A percentile compares a stretch with the other conserved stretches of the same genome.
These are phyloP conservation scores for Heliconius hortense DNA, from an alignment of 2,888 invertebrate species.

Conservation along the genomic window DNA sequence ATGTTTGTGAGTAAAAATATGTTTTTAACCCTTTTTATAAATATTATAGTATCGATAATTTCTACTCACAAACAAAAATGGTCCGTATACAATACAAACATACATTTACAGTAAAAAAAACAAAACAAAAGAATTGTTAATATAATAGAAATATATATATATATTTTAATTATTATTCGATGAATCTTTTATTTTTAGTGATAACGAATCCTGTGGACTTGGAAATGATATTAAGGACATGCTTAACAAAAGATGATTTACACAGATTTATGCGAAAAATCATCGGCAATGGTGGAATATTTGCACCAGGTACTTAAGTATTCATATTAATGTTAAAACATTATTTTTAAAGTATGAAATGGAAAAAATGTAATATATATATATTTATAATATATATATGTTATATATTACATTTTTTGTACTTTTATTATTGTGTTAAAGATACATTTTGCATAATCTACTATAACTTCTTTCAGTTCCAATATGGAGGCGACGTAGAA, in stretches of 20 bases:
- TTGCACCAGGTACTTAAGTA: constrained; percentile 44
- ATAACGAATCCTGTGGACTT: constrained; percentile 62
- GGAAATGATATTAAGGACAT: constrained; percentile 66
- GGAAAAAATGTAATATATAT: too few relatives aligned
- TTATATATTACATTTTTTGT: too few relatives aligned
- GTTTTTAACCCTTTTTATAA: background rate
- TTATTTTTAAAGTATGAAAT: background rate
- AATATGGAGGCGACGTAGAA: constrained; percentile 84
- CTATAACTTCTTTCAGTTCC: constrained; percentile 54
- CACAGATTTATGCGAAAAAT: constrained; percentile 46
- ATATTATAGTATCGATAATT: too few relatives aligned
- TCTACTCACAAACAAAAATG: too few relatives aligned
- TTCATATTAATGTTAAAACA: background rate
- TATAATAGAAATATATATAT: too few relatives aligned
- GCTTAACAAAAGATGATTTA: constrained; percentile 60
- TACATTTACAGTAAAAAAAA: background rate
- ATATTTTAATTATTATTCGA: background rate
- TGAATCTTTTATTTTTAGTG: constrained; percentile 49
- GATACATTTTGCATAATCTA: too few relatives aligned
- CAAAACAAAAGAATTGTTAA: too few relatives aligned
- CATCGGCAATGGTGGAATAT: constrained; percentile 50
- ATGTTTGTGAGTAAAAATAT: constrained; percentile 51
- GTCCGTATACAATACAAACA: too few relatives aligned
- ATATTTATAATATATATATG: too few relatives aligned
- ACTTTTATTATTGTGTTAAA: background rate